Percentiles rank a stretch among this genome's conserved stretches.
These are phyloP conservation scores for Sebastes nivosus DNA, from an alignment of 2,797 vertebrate species.

Conservation along the genomic window DNA sequence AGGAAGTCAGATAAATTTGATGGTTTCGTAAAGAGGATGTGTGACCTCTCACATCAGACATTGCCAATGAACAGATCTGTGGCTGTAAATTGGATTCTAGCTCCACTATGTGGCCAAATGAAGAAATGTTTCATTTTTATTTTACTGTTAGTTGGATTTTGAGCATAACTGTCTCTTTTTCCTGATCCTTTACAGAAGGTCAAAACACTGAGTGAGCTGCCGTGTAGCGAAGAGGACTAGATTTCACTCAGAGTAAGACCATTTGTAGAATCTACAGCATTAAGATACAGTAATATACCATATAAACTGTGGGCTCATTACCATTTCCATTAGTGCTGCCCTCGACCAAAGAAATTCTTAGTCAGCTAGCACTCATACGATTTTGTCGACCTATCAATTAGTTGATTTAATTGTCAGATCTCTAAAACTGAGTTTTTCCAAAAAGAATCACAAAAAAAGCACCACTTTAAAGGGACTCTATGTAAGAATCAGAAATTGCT, in stretches of 20 bases:
- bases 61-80: neutral
- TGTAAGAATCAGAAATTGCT: too few species aligned
- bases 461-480: too few species aligned
- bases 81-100: constrained; percentile 41
- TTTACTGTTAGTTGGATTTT: neutral
- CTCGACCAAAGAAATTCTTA: too few species aligned
- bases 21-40: neutral
- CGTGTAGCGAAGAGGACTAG: neutral
- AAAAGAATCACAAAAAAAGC: fast-evolving
- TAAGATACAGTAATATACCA: neutral
- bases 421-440: too few species aligned
- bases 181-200: neutral
- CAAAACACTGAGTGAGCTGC: neutral
- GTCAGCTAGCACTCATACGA: too few species aligned
- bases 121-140: neutral
- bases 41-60: neutral
- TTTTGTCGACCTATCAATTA: too few species aligned
- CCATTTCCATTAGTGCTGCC: neutral
- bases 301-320: neutral
- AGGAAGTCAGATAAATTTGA: too few species aligned
- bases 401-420: too few species aligned
- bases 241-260: neutral
- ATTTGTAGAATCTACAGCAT: neutral
- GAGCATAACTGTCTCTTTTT: neutral
- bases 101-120: constrained; percentile 57